Base-by-base conservation (phyloP, 2,888 invertebrate species). In the Troides oblongomaculatus region DNA sequence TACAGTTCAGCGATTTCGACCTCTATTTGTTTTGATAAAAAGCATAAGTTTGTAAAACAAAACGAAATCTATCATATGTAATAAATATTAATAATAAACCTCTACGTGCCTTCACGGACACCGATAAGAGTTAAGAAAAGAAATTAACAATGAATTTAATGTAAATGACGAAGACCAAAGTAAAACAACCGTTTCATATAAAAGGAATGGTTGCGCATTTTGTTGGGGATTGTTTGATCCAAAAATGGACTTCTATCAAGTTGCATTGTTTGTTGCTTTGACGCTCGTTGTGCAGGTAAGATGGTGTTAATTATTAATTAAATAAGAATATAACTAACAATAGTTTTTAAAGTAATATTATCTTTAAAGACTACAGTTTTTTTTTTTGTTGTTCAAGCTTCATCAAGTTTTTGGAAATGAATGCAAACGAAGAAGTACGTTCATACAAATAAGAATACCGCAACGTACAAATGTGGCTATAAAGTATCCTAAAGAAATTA, bases 281-380 rank as follows among this genome's bases (percentile, higher is more conserved):
- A 65, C 85, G 69, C 77, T 82, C 66, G 56, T 84, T n/a, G 72
- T 84, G n/a, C 84, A 86, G 86, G 90, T 90, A 79, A 82, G 78
- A 36, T 10, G 21, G 4, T 50, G 1, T 50, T 50, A 17, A 50
- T 50, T 50, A 50, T 17, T 50, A 14, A 50, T 50, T 50, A 17
- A 18, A 50, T 50, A 50, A 50, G 0, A 50, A 50, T 50, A 18
- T 50, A 50, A 21, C 36, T 25, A 62, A n/a, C 36, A 12, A 56
- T 25, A 39, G 57, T 68, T 58, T 14, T 53, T 21, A 43, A 30
- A 46, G 3, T 43, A 21, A 30, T 23, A 60, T n/a, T 60, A 7
- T 43, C 39, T 62, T 43, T 17, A 60, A 64, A 56, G 59, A 36
- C 56, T 23, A 23, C 57, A 59, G 50, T 14, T n/a, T 30, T 60